phyloP scores from a whole-genome alignment of 2,113 vertebrate species.

The Pampusana beccarii region DNA sequence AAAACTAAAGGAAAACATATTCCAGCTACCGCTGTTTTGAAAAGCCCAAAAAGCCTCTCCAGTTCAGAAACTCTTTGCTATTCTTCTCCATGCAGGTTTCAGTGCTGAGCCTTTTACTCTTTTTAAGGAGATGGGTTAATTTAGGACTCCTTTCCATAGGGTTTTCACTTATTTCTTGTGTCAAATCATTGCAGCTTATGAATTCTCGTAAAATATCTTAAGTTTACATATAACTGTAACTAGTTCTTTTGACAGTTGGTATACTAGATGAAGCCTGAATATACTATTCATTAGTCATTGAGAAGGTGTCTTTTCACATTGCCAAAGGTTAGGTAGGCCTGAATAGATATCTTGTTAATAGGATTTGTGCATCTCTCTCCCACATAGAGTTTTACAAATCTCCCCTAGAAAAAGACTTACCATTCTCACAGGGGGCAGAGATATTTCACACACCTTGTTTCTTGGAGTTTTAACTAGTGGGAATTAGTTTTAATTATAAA shows the following conservation, averaged over 20 bases:
- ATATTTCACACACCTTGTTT: background rate
- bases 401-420: background rate
- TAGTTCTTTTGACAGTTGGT: background rate
- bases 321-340: background rate
- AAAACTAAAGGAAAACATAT: background rate
- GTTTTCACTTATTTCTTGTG: background rate
- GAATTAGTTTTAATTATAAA: background rate
- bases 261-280: background rate
- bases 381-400: background rate
- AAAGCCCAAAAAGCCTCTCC: background rate
- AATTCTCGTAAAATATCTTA: background rate
- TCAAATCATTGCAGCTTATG: background rate
- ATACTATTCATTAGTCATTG: background rate
- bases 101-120: background rate
- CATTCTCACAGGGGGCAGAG: background rate
- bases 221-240: background rate
- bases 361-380: background rate
- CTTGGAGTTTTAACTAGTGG: background rate
- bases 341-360: background rate
- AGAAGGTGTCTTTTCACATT: background rate
- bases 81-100: background rate
- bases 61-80: background rate
- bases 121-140: background rate
- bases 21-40: background rate
- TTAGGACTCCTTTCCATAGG: fast-evolving